Evolutionary conservation across 2,888 invertebrate species (phyloP).

Genomic region (Aspidiotus destructor): DNA sequence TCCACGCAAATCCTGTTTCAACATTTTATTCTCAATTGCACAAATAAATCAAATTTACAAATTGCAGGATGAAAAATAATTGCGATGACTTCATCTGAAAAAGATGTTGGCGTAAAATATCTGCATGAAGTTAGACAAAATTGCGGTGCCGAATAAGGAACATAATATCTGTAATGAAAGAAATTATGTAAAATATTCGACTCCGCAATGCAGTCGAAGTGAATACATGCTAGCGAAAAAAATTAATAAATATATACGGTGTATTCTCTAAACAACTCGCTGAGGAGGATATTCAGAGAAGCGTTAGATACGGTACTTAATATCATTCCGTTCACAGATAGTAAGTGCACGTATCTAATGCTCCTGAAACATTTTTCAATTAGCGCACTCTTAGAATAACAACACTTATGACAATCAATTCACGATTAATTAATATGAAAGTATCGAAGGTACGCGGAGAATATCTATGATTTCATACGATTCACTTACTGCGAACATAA

Average conservation of each 20-base stretch:
- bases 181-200: conserved; percentile 32
- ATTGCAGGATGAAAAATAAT: no score
- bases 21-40: no score
- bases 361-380: conserved; percentile 13
- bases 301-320: conserved; percentile 32
- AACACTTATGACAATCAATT: no score
- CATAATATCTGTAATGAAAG: conserved; percentile 28
- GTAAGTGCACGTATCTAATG: conserved; percentile 30
- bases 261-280: not conserved
- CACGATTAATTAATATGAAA: no score
- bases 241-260: no score
- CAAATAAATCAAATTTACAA: no score
- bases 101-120: not conserved
- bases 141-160: conserved; percentile 31
- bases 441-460: no score
- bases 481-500: no score
- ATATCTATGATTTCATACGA: no score
- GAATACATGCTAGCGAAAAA: no score
- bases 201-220: conserved; percentile 19
- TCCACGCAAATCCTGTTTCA: no score
- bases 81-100: not conserved
- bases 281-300: conserved; percentile 15
- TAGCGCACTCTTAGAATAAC: no score
- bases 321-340: conserved; percentile 13
- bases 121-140: conserved; percentile 9